Base-by-base conservation (phyloP, 2,888 invertebrate species). In the Cryptosula pallasiana region DNA sequence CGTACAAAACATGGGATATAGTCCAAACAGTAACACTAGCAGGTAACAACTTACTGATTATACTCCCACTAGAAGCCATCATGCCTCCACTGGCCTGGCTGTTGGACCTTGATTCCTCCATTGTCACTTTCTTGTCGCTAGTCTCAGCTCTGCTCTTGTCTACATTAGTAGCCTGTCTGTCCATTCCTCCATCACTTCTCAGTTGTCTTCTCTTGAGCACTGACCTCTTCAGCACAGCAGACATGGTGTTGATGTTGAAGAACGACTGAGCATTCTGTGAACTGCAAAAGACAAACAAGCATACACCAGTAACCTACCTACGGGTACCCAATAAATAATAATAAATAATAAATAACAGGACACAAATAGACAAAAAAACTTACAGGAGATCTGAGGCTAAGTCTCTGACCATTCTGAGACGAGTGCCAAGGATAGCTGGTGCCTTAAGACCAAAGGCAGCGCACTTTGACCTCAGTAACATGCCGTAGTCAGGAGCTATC, bases 401-500 rank as follows among this genome's bases (percentile, higher is more conserved):
- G 69, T 84, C 82, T 3, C 79, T 74, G 29, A 84, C 76, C 29
- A 82, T 78, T 71, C 81, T 81, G 20, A 84, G 77, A 71, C 83
- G 75, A 23, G 77, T 75, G 0, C 81, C 82, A 16, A 84, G 78
- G 2, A 83, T 78, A 16, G 74, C 72, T 1, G 84, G 81, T n/a
- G 80, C 79, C 71, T 81, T 79, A 77, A 84, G 79, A 23, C 83
- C 83, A 73, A 80, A 75, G 20, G 80, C 76, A 1, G 81, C 78
- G 76, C 83, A 83, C 73, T 83, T 83, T 72, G 81, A 79, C 73
- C 80, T 80, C 72, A 84, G 78, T 34, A 84, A 78, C 72, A 80
- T 77, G 2, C 77, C 76, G 20, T 78, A 71, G 74, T 84, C 84
- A 1, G 84, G 84, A 73, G 79, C 80, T 69, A 81, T 74, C 16